phyloP scores from a whole-genome alignment of 2,113 vertebrate genomes.

The Pterocles gutturalis region DNA sequence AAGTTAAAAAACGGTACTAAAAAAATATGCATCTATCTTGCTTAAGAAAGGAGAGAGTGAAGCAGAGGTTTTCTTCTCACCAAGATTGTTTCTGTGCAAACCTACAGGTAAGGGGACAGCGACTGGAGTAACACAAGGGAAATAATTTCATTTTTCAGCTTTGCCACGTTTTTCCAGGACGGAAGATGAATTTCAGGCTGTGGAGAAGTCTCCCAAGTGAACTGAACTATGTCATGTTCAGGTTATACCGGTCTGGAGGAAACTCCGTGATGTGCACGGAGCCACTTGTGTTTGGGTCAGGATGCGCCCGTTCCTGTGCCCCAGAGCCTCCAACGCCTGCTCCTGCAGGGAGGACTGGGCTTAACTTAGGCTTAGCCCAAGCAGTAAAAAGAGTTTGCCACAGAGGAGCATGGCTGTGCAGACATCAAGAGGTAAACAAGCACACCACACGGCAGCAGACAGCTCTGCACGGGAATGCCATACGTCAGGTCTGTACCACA shows the following conservation, averaged over 20 bases:
- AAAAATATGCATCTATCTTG: not conserved
- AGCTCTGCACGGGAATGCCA: not conserved
- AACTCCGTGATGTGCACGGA: not conserved
- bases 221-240: fast-evolving
- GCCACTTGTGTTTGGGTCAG: not conserved
- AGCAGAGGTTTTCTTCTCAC: not conserved
- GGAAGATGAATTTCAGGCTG: not conserved
- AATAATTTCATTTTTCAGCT: not conserved
- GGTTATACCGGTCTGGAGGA: not conserved
- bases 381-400: not conserved
- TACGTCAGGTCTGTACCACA: not conserved
- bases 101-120: not conserved
- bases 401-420: not conserved
- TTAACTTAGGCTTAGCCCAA: not conserved
- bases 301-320: fast-evolving
- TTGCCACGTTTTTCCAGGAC: not conserved
- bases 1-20: not conserved
- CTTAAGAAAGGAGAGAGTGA: not conserved
- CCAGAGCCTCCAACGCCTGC: not conserved
- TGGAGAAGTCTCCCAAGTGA: not conserved
- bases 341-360: not conserved
- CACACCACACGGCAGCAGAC: not conserved
- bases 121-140: not conserved
- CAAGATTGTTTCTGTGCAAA: not conserved
- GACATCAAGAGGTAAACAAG: not conserved